Conservation (phyloP, 1,140 invertebrate species). For the Musca domestica region DNA sequence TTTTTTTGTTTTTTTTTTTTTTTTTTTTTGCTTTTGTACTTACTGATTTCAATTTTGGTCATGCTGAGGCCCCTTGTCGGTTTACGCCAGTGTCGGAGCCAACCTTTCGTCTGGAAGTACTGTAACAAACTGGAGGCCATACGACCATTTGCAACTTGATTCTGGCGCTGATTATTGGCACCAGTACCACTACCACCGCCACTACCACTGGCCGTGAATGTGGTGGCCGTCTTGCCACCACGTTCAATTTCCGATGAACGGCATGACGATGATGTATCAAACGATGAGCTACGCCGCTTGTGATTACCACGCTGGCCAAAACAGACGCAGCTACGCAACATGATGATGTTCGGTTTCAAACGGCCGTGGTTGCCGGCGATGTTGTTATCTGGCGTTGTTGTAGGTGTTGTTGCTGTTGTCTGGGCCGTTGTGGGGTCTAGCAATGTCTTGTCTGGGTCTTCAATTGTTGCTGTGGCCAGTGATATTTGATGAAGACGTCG, state of each 20-base stretch:
- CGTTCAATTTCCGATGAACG: constrained; percentile 60
- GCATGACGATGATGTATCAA: constrained; percentile 61
- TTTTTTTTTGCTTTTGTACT: constrained; percentile 49
- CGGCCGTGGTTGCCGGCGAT: background rate
- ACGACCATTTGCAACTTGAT: constrained; percentile 25
- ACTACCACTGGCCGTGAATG: constrained; percentile 30
- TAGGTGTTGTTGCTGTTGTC: background rate
- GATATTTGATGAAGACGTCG: too few species aligned
- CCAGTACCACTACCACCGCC: constrained; percentile 1
- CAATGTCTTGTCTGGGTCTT: too few species aligned
- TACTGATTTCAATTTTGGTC: constrained; percentile 68
- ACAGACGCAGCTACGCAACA: constrained; percentile 51
- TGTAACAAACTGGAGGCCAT: constrained; percentile 53
- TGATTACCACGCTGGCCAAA: constrained; percentile 38
- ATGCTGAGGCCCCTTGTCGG: constrained; percentile 62
- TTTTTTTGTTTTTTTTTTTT: too few species aligned
- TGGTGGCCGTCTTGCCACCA: constrained; percentile 40
- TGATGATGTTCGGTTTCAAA: constrained; percentile 18
- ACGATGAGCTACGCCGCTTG: constrained; percentile 51
- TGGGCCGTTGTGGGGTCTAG: background rate
- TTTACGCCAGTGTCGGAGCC: constrained; percentile 60
- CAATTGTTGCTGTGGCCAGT: too few species aligned
- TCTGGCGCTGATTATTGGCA: constrained; percentile 29
- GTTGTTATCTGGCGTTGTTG: too few species aligned
- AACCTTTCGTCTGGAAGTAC: constrained; percentile 54